phyloP scores from a whole-genome alignment of 2,797 vertebrate genomes.

The Sternarchorhynchus goeldii region DNA sequence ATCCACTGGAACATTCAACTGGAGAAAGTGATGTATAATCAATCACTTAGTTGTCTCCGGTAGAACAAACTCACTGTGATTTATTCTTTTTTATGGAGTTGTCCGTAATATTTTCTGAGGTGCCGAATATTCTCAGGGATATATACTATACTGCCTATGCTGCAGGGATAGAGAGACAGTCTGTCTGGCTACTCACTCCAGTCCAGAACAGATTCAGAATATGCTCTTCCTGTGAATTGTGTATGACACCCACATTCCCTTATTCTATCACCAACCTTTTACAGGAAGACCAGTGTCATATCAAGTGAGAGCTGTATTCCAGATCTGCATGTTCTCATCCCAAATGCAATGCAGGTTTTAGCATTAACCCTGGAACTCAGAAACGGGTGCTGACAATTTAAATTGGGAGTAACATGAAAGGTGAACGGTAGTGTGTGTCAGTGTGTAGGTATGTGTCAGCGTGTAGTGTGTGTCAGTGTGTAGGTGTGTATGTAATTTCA shows the following conservation, averaged over 20 bases:
- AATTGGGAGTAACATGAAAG: conserved; percentile 62
- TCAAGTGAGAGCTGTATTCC: conserved; percentile 56
- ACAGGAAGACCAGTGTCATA: conserved; percentile 46
- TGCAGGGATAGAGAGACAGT: not conserved
- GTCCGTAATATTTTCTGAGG: not conserved
- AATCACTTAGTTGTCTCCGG: conserved; percentile 23
- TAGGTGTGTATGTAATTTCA: conserved; percentile 48
- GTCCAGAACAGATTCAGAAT: conserved; percentile 26
- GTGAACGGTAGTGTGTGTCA: conserved; percentile 6
- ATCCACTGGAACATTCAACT: not conserved
- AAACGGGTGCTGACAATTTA: conserved; percentile 64
- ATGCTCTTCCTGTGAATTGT: conserved; percentile 4
- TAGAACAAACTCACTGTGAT: conserved; percentile 27
- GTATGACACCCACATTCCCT: conserved; percentile 30
- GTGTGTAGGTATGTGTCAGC: conserved; percentile 34
- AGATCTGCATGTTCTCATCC: conserved; percentile 52
- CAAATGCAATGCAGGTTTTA: conserved; percentile 59
- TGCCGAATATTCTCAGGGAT: not conserved
- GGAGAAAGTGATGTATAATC: conserved; percentile 22
- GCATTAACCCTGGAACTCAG: conserved; percentile 63
- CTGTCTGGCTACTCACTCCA: not conserved
- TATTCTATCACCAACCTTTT: conserved; percentile 33
- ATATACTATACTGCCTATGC: not conserved
- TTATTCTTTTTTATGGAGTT: not conserved
- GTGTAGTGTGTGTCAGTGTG: conserved; percentile 5